Evolutionary conservation across 2,797 vertebrate genomes (phyloP), one percentile per base, ranked within the genome.

Genomic region (Enteromius trimaculatus): DNA sequence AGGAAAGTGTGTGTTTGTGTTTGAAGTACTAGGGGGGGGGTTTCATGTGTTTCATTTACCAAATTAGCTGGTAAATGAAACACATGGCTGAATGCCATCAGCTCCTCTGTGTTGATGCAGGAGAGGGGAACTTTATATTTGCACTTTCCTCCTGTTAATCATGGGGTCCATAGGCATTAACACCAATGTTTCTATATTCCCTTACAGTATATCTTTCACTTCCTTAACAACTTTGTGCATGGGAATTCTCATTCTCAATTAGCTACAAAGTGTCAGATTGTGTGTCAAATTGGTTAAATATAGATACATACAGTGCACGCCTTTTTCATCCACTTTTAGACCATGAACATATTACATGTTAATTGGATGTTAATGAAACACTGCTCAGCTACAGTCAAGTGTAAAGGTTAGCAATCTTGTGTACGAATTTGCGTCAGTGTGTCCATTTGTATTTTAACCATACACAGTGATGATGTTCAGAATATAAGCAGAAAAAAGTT

Each of bases 1-100:
- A 64, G 29, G 70, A 65, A 51, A 42, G 55, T 81, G 60, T 58
- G 65, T 82, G 47, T 62, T 69, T 80, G 55, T 70, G 71, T 77
- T 71, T 77, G 29, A 80, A 82, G n/a, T 19, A 47, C 76, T 65
- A 82, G 51, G 26, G 82, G 26, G 82, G 26, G 77, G 71, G 51
- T 84, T 84, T 8, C 37, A 39, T 39, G 37, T 39, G 37, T 39
- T 39, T 39, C 37, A 39, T 39, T 39, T 39, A 39, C 37, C 84
- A 88, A 87, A 89, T 90, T 87, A 87, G 83, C 70, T 68, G 65
- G 6, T 77, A 80, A 88, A 90, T 79, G 80, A 87, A 84, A 85
- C 47, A 75, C 79, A 86, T 88, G 85, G 86, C 84, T 76, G 84
- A 82, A 82, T 77, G 78, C 82, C 86, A 89, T 89, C 88, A 89